Conservation (phyloP, 2,797 vertebrate species). For the Protonibea diacanthus region DNA sequence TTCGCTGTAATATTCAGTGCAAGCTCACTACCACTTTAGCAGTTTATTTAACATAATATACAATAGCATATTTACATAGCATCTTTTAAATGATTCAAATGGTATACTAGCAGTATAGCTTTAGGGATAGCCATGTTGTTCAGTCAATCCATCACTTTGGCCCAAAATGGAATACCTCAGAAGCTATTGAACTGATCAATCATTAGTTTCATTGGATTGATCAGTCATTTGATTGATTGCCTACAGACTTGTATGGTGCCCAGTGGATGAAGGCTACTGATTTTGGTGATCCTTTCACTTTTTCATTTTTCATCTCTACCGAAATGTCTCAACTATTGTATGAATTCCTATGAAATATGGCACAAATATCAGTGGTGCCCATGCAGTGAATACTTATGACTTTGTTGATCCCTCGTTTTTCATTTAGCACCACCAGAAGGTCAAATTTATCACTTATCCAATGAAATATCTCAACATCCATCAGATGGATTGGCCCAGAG, state of each 20-base stretch:
- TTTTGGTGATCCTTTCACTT: neutral
- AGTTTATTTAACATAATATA: neutral
- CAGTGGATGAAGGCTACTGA: neutral
- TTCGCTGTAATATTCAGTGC: slow-evolving; percentile 12
- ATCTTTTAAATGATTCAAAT: neutral
- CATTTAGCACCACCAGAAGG: too few species aligned
- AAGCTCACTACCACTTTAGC: neutral
- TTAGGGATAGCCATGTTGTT: too few species aligned
- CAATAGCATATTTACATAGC: neutral
- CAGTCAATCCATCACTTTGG: neutral
- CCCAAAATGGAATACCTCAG: neutral
- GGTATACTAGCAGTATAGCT: neutral
- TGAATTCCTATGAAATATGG: neutral
- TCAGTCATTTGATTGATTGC: neutral
- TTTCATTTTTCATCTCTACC: too few species aligned
- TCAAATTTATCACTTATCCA: too few species aligned
- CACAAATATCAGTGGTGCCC: neutral
- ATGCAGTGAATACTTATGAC: neutral
- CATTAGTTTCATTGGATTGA: too few species aligned
- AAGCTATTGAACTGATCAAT: too few species aligned
- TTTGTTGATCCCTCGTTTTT: neutral
- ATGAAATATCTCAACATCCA: too few species aligned
- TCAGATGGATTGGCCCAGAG: too few species aligned
- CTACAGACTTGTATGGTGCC: neutral
- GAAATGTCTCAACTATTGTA: neutral